These are phyloP conservation scores for Disparrhopalites patrizii DNA, from an alignment of 2,888 invertebrate species.

Conservation along the genomic window DNA sequence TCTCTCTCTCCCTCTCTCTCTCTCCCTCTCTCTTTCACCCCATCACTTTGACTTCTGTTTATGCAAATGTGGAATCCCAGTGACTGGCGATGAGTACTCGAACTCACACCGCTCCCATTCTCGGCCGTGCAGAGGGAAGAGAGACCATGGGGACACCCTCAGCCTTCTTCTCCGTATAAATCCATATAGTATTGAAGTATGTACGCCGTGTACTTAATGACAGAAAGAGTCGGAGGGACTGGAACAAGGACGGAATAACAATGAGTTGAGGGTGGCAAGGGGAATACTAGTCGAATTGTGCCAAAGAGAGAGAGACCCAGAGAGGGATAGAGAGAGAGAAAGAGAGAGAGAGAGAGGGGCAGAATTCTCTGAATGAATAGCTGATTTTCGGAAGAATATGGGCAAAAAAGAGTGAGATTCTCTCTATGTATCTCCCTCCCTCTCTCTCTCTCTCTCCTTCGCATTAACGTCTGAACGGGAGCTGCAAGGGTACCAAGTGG, in stretches of 20 bases:
- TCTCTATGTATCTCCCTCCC: too few species aligned
- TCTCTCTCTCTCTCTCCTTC: too few species aligned
- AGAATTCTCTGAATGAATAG: slow-evolving; percentile 3
- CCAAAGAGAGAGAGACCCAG: slow-evolving; percentile 9
- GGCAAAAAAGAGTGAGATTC: too few species aligned
- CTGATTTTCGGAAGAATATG: background rate
- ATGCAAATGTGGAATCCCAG: background rate
- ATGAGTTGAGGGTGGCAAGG: slow-evolving; percentile 14
- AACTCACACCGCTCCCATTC: background rate
- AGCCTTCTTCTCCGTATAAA: background rate
- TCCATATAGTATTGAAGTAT: background rate
- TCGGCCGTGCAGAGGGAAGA: background rate
- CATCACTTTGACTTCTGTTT: background rate
- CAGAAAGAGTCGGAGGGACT: slow-evolving; percentile 1
- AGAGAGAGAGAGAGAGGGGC: slow-evolving; percentile 2
- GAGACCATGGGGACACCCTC: background rate
- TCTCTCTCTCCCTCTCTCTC: background rate
- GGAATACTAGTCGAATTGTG: slow-evolving; percentile 8
- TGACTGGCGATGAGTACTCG: background rate
- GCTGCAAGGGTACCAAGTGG: too few species aligned
- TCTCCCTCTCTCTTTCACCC: background rate
- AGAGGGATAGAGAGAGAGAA: background rate
- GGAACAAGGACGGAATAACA: slow-evolving; percentile 16
- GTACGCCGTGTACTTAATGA: background rate
- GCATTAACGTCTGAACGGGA: too few species aligned